Conservation (phyloP, 2,888 invertebrate genomes). For the Coecobrya sp. region DNA sequence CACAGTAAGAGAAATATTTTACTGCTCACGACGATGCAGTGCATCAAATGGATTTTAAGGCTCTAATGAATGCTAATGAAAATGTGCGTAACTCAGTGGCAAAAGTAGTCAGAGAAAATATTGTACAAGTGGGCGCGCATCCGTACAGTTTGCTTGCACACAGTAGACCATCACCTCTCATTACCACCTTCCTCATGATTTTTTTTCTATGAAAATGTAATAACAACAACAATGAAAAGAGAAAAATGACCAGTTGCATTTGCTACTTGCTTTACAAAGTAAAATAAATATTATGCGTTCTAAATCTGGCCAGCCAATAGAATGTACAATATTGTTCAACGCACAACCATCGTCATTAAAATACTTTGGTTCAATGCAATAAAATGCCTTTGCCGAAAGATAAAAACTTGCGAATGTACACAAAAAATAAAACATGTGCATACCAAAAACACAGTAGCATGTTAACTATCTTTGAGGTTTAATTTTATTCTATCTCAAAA, state of each 20-base stretch:
- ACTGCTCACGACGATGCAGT: neutral
- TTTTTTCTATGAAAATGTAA: constrained; percentile 51
- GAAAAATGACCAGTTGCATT: constrained; percentile 31
- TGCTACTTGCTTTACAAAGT: neutral
- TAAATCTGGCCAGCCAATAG: neutral
- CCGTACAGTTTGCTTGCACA: constrained; percentile 83
- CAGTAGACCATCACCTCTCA: constrained; percentile 83
- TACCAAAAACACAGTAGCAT: constrained; percentile 8
- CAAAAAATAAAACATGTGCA: neutral
- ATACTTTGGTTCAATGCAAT: neutral
- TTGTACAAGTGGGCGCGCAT: too few relatives aligned
- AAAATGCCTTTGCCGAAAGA: constrained; percentile 6
- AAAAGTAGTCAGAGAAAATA: constrained; percentile 29
- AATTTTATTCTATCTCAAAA: neutral
- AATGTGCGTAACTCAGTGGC: constrained; percentile 86
- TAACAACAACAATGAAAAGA: constrained; percentile 34
- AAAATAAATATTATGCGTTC: neutral
- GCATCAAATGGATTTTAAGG: constrained; percentile 60
- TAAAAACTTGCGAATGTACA: constrained; percentile 27
- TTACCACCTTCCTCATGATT: constrained; percentile 80
- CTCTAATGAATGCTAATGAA: constrained; percentile 86
- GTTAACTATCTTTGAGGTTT: neutral
- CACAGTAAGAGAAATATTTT: neutral
- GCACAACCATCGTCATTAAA: neutral
- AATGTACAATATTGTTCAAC: neutral